These are phyloP conservation scores for Gambusia yucatana DNA, from an alignment of 2,797 vertebrate species.

Conservation along the genomic window DNA sequence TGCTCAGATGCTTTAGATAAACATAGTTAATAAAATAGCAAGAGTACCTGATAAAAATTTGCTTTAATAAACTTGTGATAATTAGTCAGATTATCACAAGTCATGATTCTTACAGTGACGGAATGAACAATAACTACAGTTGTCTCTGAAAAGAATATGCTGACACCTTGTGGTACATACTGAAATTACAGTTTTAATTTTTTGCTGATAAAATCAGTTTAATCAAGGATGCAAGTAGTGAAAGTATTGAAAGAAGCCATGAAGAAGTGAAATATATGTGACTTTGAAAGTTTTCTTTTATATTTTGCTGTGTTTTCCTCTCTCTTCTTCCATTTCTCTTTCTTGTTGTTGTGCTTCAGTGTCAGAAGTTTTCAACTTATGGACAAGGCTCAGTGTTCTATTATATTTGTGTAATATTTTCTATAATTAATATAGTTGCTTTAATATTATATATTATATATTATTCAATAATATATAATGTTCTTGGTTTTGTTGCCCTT, in stretches of 20 bases:
- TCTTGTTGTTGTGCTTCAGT: background rate
- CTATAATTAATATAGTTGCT: background rate
- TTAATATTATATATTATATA: background rate
- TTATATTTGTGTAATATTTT: background rate
- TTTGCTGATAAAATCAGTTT: background rate
- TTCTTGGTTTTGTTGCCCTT: background rate
- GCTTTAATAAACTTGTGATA: background rate
- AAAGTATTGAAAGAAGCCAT: background rate
- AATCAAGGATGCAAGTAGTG: background rate
- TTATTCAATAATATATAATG: too few relatives aligned
- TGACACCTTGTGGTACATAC: constrained; percentile 53
- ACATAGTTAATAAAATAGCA: background rate
- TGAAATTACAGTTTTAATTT: constrained; percentile 5
- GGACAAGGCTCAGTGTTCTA: background rate
- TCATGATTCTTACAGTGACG: background rate
- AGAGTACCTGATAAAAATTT: background rate
- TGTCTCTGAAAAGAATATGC: background rate
- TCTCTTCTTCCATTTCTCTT: background rate
- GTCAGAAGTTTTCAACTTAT: background rate
- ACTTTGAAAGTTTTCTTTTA: background rate
- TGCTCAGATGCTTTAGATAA: background rate
- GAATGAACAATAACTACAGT: background rate
- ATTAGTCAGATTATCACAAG: background rate
- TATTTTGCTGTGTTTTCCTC: background rate
- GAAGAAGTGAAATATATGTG: background rate